Conservation (phyloP, 2,888 invertebrate species). For the Coremacera marginata region DNA sequence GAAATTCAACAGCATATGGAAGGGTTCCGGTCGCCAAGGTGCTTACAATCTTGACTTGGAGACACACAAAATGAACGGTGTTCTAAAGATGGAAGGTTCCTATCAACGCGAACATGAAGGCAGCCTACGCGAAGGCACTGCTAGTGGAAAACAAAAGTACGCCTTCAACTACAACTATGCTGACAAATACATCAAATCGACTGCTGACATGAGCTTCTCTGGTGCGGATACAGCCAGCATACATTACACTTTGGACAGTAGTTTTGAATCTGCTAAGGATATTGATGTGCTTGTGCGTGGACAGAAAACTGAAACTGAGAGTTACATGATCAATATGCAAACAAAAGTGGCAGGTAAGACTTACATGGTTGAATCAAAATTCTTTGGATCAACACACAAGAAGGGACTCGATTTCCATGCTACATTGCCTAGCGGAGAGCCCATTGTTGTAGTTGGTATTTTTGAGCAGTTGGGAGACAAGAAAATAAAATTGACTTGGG, state of each 20-base stretch:
- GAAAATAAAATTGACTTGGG: slow-evolving; percentile 73
- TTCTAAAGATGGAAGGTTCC: slow-evolving; percentile 58
- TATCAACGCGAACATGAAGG: slow-evolving; percentile 56
- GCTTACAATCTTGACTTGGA: slow-evolving; percentile 54
- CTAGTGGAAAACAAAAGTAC: slow-evolving; percentile 53
- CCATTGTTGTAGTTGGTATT: slow-evolving; percentile 61
- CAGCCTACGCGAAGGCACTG: slow-evolving; percentile 45
- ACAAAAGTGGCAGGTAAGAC: slow-evolving; percentile 73
- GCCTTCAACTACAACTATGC: slow-evolving; percentile 53
- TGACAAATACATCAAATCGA: slow-evolving; percentile 68
- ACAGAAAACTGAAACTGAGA: slow-evolving; percentile 61
- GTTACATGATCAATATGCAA: slow-evolving; percentile 65
- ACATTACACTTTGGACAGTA: slow-evolving; percentile 68
- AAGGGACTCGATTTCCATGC: slow-evolving; percentile 73
- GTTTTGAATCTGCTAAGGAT: slow-evolving; percentile 71
- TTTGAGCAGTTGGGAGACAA: slow-evolving; percentile 70
- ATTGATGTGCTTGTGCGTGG: slow-evolving; percentile 70
- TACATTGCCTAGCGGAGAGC: slow-evolving; percentile 70
- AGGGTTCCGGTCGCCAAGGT: slow-evolving; percentile 56
- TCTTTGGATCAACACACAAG: slow-evolving; percentile 72
- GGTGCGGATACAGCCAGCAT: slow-evolving; percentile 69
- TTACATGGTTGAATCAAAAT: slow-evolving; percentile 72
- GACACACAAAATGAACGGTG: slow-evolving; percentile 51
- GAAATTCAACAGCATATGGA: slow-evolving; percentile 51
- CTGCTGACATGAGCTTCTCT: slow-evolving; percentile 58